Evolutionary conservation across 2,113 vertebrate genomes (phyloP).

Genomic region (Bos javanicus): DNA sequence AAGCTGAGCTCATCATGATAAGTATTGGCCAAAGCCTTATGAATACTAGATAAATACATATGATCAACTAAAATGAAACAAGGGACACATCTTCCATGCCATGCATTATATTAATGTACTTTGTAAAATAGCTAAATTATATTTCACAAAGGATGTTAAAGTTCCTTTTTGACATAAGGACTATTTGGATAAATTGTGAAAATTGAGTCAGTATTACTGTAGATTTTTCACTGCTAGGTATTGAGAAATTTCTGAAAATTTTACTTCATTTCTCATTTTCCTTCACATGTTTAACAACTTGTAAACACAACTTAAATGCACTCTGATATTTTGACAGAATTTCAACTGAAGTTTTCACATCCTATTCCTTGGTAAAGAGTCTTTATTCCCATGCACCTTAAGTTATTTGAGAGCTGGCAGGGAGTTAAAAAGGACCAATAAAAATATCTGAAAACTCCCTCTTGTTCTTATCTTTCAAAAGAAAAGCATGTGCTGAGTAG

Average conservation of each 20-base stretch:
- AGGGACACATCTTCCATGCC: background rate
- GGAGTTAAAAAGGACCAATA: slow-evolving; percentile 17
- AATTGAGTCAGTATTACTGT: background rate
- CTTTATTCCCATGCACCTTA: slow-evolving; percentile 69
- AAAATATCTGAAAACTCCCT: slow-evolving; percentile 64
- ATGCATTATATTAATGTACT: background rate
- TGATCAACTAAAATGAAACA: background rate
- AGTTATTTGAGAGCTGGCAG: slow-evolving; percentile 65
- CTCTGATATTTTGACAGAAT: slow-evolving; percentile 48
- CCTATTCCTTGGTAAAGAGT: slow-evolving; percentile 17
- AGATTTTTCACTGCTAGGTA: background rate
- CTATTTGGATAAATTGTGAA: background rate
- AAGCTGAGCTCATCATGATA: background rate
- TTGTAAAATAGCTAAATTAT: background rate
- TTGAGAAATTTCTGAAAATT: slow-evolving; percentile 3
- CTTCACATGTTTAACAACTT: slow-evolving; percentile 15
- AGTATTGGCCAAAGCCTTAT: background rate
- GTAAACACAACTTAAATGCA: background rate
- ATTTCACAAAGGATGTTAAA: background rate
- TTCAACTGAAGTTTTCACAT: slow-evolving; percentile 39
- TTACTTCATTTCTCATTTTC: background rate
- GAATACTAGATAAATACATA: background rate
- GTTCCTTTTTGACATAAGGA: background rate
- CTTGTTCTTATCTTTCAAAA: slow-evolving; percentile 60
- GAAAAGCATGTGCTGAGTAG: slow-evolving; percentile 51